Percentiles rank a stretch among this genome's conserved stretches.
Evolutionary conservation across 1,140 invertebrate species (phyloP).

Genomic region (Heliconius melpomene): DNA sequence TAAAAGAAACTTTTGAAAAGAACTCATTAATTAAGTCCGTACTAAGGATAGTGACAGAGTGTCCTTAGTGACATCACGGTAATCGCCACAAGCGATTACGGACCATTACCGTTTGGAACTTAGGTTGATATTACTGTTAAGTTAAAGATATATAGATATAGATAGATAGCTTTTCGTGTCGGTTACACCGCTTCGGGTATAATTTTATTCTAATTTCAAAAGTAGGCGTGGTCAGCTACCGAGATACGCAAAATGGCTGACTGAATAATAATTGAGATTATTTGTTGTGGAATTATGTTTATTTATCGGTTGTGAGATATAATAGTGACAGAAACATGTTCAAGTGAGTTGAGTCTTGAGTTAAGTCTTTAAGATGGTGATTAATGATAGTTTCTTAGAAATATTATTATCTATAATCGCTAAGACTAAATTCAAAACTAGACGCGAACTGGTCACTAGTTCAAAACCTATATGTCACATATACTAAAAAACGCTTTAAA

Average conservation of each 20-base stretch:
- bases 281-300: constrained; percentile 49
- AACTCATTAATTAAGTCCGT: constrained; percentile 44
- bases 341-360: background rate
- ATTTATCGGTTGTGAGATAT: constrained; percentile 17
- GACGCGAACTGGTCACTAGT: background rate
- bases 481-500: too few species aligned
- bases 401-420: background rate
- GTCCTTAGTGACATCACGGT: constrained; percentile 33
- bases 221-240: constrained; percentile 56
- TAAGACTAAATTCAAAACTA: background rate
- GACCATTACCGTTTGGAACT: constrained; percentile 13
- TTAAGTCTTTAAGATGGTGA: background rate
- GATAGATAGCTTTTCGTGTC: constrained; percentile 23
- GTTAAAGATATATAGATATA: background rate
- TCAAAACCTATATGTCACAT: background rate
- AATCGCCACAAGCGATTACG: constrained; percentile 27
- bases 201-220: constrained; percentile 64
- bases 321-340: background rate
- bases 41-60: constrained; percentile 20
- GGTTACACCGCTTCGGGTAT: constrained; percentile 35
- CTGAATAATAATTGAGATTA: constrained; percentile 60
- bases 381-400: background rate
- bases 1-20: constrained; percentile 33
- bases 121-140: constrained; percentile 28
- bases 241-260: constrained; percentile 60